A percentile compares a stretch with the other conserved stretches of the same genome.
Conservation (phyloP, 1,140 invertebrate species). For the Drosophila orosa region DNA sequence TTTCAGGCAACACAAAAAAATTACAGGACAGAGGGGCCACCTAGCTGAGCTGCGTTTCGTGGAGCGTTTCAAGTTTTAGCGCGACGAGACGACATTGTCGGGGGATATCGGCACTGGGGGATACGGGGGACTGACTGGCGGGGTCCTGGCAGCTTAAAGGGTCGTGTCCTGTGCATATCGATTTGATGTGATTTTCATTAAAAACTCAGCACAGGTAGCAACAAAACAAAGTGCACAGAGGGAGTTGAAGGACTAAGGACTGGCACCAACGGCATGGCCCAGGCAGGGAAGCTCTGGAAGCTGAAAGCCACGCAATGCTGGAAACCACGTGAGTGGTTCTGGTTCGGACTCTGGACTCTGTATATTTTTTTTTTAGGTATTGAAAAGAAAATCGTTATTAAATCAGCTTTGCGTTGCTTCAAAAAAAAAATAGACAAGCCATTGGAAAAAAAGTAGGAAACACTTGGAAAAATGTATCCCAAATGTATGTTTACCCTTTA, state of each 20-base stretch:
- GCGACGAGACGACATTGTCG: slow-evolving; percentile 30
- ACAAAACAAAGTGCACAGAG: slow-evolving; percentile 40
- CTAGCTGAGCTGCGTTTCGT: slow-evolving; percentile 26
- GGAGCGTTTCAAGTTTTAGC: slow-evolving; percentile 57
- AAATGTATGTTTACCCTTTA: background rate
- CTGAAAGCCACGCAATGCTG: slow-evolving; percentile 47
- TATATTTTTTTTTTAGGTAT: slow-evolving; percentile 12
- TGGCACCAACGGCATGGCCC: background rate
- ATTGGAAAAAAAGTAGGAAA: background rate
- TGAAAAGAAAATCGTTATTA: slow-evolving; percentile 62
- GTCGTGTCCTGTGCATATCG: slow-evolving; percentile 63
- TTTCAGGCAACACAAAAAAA: background rate
- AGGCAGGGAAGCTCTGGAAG: slow-evolving; percentile 8
- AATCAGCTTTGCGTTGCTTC: slow-evolving; percentile 54
- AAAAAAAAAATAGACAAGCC: slow-evolving; percentile 9
- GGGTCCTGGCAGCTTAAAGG: slow-evolving; percentile 43
- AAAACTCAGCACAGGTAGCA: slow-evolving; percentile 69
- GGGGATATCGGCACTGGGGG: background rate
- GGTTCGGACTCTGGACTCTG: slow-evolving; percentile 12
- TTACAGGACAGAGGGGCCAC: background rate
- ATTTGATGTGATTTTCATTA: slow-evolving; percentile 81
- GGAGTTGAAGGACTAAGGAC: background rate
- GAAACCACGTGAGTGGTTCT: slow-evolving; percentile 53
- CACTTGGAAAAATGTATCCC: background rate
- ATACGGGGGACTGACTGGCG: background rate